Evolutionary conservation across 2,797 vertebrate species (phyloP), one percentile per base, ranked within the genome.

Genomic region (Coendou prehensilis): DNA sequence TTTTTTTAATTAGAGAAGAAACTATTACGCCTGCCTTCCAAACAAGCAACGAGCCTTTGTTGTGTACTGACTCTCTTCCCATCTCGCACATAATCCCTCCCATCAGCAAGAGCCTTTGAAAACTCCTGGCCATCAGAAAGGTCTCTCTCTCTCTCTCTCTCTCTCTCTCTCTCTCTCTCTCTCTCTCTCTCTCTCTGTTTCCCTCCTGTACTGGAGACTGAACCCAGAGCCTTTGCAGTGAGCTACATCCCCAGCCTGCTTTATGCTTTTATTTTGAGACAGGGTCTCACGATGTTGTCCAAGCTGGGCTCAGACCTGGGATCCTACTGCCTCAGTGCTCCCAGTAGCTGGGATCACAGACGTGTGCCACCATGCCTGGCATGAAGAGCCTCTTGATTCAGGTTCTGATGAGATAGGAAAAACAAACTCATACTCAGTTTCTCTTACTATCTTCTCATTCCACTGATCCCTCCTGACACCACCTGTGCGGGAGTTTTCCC

Each of bases 61-160:
- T 85, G 45, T 41, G 5, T 73, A 45, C 64, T 54, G 56, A 92
- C 18, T 79, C 69, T 57, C 37, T 82, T 56, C 30, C 87, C 14
- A 5, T 45, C 18, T 56, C 63, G 2, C 23, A 73, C 63, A 64
- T 52, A 64, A 56, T 52, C 61, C 83, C 88, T 64, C 30, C 64
- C 9, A n/a, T 33, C 54, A 47, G 75, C 80, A 89, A 89, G 84
- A 67, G 63, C 79, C 57, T 64, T 47, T 57, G 80, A 79, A 93
- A 92, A 59, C 30, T 0, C 0, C 0, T 2, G 47, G 64, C 30
- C 78, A 28, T 28, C 45, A 2, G 54, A 56, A 56, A 56, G 54
- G 6, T n/a, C 18, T 45, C 9, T 10, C 45, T 26, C 64, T 11
- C 64, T n/a, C 30, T 33, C 33, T 28, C 64, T 7, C 7, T 9